Conservation (phyloP, 2,888 invertebrate genomes). For the Parasteatoda lunata region DNA sequence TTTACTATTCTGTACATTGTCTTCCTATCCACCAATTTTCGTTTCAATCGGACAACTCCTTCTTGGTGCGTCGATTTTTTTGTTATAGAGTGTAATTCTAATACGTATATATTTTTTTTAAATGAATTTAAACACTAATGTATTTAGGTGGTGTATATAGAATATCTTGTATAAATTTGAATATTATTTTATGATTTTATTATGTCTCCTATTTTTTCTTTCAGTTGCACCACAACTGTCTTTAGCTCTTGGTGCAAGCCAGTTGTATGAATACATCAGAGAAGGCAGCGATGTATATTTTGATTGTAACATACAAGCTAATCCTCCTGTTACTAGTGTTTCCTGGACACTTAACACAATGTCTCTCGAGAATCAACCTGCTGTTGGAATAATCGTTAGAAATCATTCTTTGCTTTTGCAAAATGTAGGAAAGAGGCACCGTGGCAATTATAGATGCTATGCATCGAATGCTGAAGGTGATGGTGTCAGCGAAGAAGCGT, state of each 20-base stretch:
- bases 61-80: too few species aligned
- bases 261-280: conserved; percentile 89
- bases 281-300: conserved; percentile 94
- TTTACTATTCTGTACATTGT: too few species aligned
- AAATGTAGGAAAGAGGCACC: conserved; percentile 69
- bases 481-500: conserved; percentile 70
- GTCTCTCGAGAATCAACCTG: conserved; percentile 65
- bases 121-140: neutral
- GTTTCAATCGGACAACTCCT: neutral
- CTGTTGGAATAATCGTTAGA: conserved; percentile 70
- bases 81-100: too few species aligned
- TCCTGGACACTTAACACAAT: conserved; percentile 79
- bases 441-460: conserved; percentile 71
- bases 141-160: too few species aligned
- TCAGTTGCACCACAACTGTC: conserved; percentile 89
- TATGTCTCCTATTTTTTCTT: neutral
- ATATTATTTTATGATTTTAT: neutral
- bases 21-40: too few species aligned
- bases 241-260: conserved; percentile 86
- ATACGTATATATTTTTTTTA: neutral
- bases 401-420: conserved; percentile 71
- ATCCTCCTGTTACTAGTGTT: conserved; percentile 88
- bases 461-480: conserved; percentile 71
- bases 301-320: conserved; percentile 92
- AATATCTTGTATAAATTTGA: too few species aligned